Base-by-base conservation (phyloP, 2,888 invertebrate genomes). In the Trisateles emortualis region DNA sequence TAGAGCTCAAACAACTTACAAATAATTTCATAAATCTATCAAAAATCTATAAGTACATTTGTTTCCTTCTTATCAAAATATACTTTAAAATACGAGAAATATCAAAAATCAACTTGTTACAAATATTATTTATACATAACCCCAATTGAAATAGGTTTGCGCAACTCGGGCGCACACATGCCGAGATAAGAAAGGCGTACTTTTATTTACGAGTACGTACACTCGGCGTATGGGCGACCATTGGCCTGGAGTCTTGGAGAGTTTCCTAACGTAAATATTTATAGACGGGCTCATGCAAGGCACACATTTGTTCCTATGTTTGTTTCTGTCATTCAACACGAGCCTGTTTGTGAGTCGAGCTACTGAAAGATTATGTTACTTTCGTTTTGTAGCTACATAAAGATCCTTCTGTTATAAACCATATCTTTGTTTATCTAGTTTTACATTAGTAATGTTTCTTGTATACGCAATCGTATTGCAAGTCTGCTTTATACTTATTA, bases 261-360 rank as follows among this genome's bases (percentile, higher is more conserved):
- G 89, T 90, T 90, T 87, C 87, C 84, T 87, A 88, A 89, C 84
- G 86, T 92, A 92, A 92, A 92, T 92, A 92, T 92, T 92, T 92
- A 92, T 91, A 92, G 91, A 86, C 78, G 70, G 78, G 67, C 78
- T 61, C 74, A 66, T 71, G 77, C 83, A 81, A 78, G 79, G 79
- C 86, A 85, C 82, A 76, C 87, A 87, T 88, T 92, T 87, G 90
- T 85, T 86, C 81, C 80, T 84, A 78, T 91, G 91, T 92, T 92
- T 92, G 92, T 85, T 84, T 88, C 87, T 92, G 90, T 92, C 92
- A 88, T 84, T 92, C 92, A 89, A 83, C 89, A 78, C 79, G 68
- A 79, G 81, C 80, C 78, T 78, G 78, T 74, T 75, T 72, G 73
- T 71, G 66, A 63, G 58, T 51, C 45, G 55, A 52, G 50, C 67